Base-by-base conservation (phyloP, 2,113 vertebrate genomes). In the Dolichallabes microphthalmus region DNA sequence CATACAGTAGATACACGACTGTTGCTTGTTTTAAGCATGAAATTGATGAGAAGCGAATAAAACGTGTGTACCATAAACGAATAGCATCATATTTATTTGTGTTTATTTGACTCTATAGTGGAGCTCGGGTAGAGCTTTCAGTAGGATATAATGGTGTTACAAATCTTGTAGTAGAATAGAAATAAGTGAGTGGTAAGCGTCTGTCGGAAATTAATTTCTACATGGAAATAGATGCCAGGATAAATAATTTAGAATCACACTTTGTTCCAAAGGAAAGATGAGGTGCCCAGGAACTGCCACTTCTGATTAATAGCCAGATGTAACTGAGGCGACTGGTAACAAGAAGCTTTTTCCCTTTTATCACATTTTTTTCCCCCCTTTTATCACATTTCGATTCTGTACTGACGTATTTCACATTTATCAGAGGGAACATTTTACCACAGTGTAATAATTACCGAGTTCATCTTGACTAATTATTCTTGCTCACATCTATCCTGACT, bases 251-350 rank as follows among this genome's bases (percentile, higher is more conserved):
- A 77, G 19, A 55, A 10, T 55, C 13, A 30, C 19, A 55, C 74
- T n/a, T 52, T 15, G 32, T 13, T 77, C 27, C 30, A 77, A 53
- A 30, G 14, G 74, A 77, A 77, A 19, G n/a, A 77, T 30, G 74
- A 77, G n/a, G 15, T 74, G 71, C 39, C 22, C 13, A 74, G 71
- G 14, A 27, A 55, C 74, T 53, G 50, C n/a, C 45, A 53, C 45
- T 52, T 75, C 45, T 75, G 73, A 75, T 53, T 52, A 75, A 75
- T 53, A 75, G 45, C 73, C 74, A 19, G 15, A 55, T 55, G n/a
- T 30, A 76, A 53, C 14, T 1, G 14, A 53, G 25, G 27, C 73
- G 15, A 74, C 22, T 74, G 39, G 39, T 14, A 74, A 25, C 22
- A 25, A 45, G 69, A 45, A 74, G 71, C 35, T 14, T 19, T 35